phyloP scores from a whole-genome alignment of 35 echinoderm and acorn worm genomes.

The Holothuria glaberrima region DNA sequence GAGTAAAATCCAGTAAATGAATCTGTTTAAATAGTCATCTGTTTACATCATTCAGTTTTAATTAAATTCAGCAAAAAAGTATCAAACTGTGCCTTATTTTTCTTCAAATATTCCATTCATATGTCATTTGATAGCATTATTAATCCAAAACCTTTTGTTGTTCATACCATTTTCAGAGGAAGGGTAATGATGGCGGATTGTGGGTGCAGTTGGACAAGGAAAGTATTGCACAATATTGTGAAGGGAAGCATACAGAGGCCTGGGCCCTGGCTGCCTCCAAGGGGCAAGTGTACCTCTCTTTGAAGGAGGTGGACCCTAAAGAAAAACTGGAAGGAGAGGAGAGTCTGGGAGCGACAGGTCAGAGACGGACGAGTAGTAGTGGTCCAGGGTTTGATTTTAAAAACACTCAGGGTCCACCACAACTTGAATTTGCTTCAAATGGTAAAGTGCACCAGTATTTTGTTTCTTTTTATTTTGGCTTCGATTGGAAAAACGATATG shows the following conservation, averaged over 20 bases:
- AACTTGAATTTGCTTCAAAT: conserved; percentile 76
- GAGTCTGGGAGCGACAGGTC: background rate
- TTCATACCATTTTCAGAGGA: conserved; percentile 36
- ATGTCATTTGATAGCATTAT: too few species aligned
- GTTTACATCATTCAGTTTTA: too few species aligned
- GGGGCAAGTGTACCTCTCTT: conserved; percentile 73
- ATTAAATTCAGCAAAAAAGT: too few species aligned
- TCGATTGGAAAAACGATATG: background rate
- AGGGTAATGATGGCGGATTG: conserved; percentile 63
- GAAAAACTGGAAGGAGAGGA: conserved; percentile 18
- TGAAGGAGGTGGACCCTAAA: conserved; percentile 63
- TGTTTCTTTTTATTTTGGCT: background rate
- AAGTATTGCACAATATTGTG: conserved; percentile 96
- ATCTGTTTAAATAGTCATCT: too few species aligned
- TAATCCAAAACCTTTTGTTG: background rate
- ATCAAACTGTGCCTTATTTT: too few species aligned
- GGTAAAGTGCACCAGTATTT: conserved; percentile 15
- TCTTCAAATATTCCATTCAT: too few species aligned
- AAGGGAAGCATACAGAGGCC: conserved; percentile 90
- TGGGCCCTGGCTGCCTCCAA: conserved; percentile 82
- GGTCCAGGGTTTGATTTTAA: conserved; percentile 85
- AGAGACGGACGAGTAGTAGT: conserved; percentile 4
- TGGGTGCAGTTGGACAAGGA: conserved; percentile 97
- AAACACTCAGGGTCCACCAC: conserved; percentile 80
- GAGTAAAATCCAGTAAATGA: too few species aligned